Conservation (phyloP, 1,140 invertebrate genomes). For the Cardiocondyla obscurior region DNA sequence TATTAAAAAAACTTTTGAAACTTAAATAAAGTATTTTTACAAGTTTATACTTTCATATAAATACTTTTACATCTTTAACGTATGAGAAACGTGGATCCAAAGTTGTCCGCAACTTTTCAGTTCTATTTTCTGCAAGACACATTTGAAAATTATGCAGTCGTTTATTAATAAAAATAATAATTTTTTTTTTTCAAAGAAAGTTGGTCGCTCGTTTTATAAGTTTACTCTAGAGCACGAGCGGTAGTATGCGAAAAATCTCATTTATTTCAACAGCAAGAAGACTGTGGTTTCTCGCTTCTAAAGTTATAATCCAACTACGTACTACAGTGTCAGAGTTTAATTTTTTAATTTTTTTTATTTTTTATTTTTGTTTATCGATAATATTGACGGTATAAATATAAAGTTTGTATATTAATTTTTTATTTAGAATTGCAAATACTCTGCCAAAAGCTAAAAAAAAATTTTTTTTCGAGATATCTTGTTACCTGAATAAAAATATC, state of each 20-base stretch:
- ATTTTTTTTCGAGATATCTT: background rate
- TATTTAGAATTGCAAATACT: background rate
- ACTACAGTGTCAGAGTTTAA: background rate
- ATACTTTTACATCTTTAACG: background rate
- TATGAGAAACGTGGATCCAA: background rate
- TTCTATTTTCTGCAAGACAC: background rate
- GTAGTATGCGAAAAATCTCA: conserved; percentile 34
- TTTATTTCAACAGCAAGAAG: conserved; percentile 50
- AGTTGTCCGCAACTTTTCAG: conserved; percentile 6
- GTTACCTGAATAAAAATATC: background rate
- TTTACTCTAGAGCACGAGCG: background rate
- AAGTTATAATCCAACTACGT: conserved; percentile 26
- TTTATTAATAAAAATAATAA: conserved; percentile 47
- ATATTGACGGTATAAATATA: background rate
- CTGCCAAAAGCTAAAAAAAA: background rate
- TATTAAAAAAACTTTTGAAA: background rate
- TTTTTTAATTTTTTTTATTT: background rate
- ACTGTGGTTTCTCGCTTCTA: background rate
- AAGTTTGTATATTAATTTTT: background rate
- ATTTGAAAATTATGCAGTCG: conserved; percentile 27
- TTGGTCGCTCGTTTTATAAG: conserved; percentile 18
- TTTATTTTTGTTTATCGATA: background rate
- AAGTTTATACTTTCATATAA: background rate
- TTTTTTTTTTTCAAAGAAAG: conserved; percentile 4
- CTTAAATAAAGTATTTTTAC: background rate